Evolutionary conservation across 2,113 vertebrate genomes (phyloP).

Genomic region (Syngnathus scovelli): DNA sequence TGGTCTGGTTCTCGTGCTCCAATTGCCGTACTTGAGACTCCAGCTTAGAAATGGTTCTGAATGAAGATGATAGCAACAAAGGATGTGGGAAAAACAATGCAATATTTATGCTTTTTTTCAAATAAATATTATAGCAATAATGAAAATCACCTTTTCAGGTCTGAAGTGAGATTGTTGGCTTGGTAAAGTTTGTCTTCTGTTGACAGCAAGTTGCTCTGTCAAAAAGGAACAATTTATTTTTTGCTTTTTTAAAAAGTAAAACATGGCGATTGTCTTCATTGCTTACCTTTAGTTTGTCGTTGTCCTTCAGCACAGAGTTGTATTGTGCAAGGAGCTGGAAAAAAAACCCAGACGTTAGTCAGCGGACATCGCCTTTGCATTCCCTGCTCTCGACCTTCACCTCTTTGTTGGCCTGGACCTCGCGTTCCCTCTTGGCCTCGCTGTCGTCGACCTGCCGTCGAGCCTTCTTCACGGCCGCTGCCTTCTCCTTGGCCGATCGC

Average conservation of each 20-base stretch:
- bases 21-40: conserved; percentile 93
- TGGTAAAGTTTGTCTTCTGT: conserved; percentile 85
- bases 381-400: conserved; percentile 59
- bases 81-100: too few relatives aligned
- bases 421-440: conserved; percentile 77
- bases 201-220: conserved; percentile 80
- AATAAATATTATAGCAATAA: not conserved
- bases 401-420: conserved; percentile 89
- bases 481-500: conserved; percentile 77
- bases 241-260: not conserved
- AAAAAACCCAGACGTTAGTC: not conserved
- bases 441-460: conserved; percentile 82
- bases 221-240: not conserved
- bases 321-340: conserved; percentile 57
- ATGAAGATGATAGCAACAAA: conserved; percentile 12
- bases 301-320: conserved; percentile 82
- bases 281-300: conserved; percentile 83
- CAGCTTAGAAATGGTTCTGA: conserved; percentile 83
- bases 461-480: conserved; percentile 77
- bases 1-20: conserved; percentile 83
- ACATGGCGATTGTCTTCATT: not conserved
- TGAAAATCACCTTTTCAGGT: conserved; percentile 85
- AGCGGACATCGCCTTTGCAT: too few relatives aligned
- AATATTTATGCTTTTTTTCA: too few relatives aligned
- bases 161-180: conserved; percentile 81